Evolutionary conservation across 2,888 invertebrate genomes (phyloP).

Genomic region (Dione vanillae): DNA sequence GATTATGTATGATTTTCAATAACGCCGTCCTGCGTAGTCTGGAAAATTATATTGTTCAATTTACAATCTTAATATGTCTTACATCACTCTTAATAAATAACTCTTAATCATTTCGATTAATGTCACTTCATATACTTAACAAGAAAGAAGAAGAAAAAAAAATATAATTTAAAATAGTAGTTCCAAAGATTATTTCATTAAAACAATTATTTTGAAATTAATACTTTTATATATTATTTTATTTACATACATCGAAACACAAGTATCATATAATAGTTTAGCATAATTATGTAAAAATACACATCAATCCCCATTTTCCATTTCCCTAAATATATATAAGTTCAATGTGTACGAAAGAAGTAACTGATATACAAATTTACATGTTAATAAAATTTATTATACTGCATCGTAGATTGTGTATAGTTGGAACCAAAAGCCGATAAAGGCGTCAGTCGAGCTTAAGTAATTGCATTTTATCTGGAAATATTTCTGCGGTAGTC

Average conservation of each 20-base stretch:
- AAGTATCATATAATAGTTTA: not conserved
- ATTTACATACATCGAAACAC: not conserved
- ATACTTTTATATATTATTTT: no score
- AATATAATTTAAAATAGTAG: no score
- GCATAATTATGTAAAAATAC: not conserved
- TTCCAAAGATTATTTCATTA: no score
- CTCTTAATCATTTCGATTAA: no score
- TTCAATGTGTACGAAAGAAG: constrained; percentile 25
- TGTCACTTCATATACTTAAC: no score
- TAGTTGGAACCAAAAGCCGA: constrained; percentile 57
- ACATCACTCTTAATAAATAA: no score
- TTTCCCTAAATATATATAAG: constrained; percentile 27
- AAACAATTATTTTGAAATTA: no score
- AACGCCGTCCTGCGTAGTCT: no score
- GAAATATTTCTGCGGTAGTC: constrained; percentile 17
- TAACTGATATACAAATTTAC: constrained; percentile 75
- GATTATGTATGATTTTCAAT: no score
- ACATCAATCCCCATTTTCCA: not conserved
- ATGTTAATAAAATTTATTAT: constrained; percentile 68
- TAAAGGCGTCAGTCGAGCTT: constrained; percentile 24
- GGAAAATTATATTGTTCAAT: no score
- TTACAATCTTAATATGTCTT: no score
- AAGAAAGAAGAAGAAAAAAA: no score
- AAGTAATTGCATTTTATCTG: constrained; percentile 24
- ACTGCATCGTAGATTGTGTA: constrained; percentile 53